These are phyloP conservation scores for Acronicta leporina DNA, from an alignment of 2,888 invertebrate species.

Conservation along the genomic window DNA sequence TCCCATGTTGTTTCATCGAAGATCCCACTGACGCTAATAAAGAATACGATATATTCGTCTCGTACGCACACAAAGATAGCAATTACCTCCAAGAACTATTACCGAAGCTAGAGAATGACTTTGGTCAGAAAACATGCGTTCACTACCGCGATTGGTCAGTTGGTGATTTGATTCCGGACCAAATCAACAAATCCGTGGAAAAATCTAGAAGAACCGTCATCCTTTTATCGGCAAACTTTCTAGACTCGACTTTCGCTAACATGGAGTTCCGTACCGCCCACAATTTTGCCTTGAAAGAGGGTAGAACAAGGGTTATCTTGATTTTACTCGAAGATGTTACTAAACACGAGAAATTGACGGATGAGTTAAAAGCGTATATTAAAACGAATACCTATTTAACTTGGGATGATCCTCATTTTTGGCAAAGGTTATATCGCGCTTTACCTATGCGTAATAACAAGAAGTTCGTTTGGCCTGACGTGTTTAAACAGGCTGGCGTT, in stretches of 20 bases:
- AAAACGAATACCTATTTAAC: conserved; percentile 94
- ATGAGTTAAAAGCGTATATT: conserved; percentile 90
- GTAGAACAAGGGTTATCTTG: conserved; percentile 92
- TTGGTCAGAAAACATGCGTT: conserved; percentile 30
- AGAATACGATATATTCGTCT: conserved; percentile 29
- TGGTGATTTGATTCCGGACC: conserved; percentile 35
- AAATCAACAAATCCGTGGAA: conserved; percentile 33
- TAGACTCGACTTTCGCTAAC: conserved; percentile 89
- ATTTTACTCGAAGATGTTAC: conserved; percentile 88
- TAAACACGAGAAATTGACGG: conserved; percentile 78
- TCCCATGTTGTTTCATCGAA: conserved; percentile 37
- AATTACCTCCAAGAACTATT: conserved; percentile 10
- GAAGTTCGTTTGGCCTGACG: conserved; percentile 28
- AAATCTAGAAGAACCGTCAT: conserved; percentile 33
- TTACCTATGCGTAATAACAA: conserved; percentile 76
- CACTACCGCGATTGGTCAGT: conserved; percentile 39
- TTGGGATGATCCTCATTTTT: conserved; percentile 94
- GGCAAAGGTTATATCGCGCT: conserved; percentile 93
- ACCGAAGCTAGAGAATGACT: conserved; percentile 38
- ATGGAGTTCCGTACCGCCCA: conserved; percentile 90
- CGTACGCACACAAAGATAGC: conserved; percentile 34
- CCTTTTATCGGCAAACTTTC: conserved; percentile 58
- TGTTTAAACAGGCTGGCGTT: conserved; percentile 8
- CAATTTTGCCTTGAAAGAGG: conserved; percentile 63
- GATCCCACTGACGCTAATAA: conserved; percentile 21